Evolutionary conservation across 2,113 vertebrate genomes (phyloP), one percentile per base, ranked within the genome.

Genomic region (Procavia capensis): DNA sequence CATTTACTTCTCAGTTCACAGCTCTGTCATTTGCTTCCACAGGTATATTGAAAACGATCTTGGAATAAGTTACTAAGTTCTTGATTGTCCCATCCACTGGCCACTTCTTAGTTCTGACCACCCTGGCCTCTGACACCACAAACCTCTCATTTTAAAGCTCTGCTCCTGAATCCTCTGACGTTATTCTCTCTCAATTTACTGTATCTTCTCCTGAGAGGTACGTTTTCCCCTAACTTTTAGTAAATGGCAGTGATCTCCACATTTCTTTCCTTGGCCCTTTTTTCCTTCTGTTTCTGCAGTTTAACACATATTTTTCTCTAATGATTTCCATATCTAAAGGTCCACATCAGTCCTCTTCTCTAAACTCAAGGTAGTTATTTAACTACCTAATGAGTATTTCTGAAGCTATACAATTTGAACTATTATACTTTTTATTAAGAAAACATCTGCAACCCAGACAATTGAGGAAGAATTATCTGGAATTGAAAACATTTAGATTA

Each of bases 401-500:
- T 64, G 13, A 83, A 76, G 10, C n/a, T 43, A 13, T 78, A 4
- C 43, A 82, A 87, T 85, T 80, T 85, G 45, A 92, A 68, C 54
- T 79, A 61, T 91, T 93, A 79, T 74, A 57, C 47, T 81, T 80
- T 27, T 80, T 86, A 86, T 19, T 82, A 78, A 63, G 74, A 43
- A 41, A 6, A 47, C n/a, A n/a, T 74, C 72, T 80, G 16, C 41
- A 76, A 75, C 75, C 25, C 87, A 97, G 61, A 86, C 39, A 94
- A 84, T 41, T 64, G 54, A 93, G 43, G 34, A 70, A 88, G 39
- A 85, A 84, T 86, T 76, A 81, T 9, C 31, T 91, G 8, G 20
- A 89, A 90, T 81, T 90, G 36, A 94, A 96, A 64, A 54, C 50
- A 63, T n/a, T 57, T 24, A 86, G 13, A 87, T 74, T 80, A 31